Evolutionary conservation across 1,140 invertebrate species (phyloP), one percentile per base, ranked within the genome.

Genomic region (Bombus superbus): DNA sequence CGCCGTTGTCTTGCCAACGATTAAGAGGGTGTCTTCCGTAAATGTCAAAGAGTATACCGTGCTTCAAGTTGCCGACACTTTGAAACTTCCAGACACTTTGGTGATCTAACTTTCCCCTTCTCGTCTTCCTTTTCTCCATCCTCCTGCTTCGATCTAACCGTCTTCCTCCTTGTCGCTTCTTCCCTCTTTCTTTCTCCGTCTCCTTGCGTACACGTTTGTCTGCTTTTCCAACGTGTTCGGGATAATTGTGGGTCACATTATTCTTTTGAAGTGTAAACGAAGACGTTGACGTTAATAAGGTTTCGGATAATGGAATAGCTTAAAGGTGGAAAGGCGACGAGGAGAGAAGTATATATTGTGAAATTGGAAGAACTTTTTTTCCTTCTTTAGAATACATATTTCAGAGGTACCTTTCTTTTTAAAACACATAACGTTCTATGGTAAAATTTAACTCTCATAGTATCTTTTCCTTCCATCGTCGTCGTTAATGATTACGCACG

Each of bases 161-260:
- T n/a, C 38, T 13, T 32, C 42, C 13, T 38, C 5, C 4, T 9
- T 40, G 5, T 18, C 28, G 8, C 5, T 10, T 25, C 22, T 35
- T 10, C 2, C 1, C 22, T 35, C 10, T 4, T 35, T 28, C 42
- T 22, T n/a, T 59, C 32, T 15, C 22, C 28, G 6, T 74, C 8
- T 32, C 42, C 80, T 28, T 72, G n/a, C 15, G 40, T 72, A 72
- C 13, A 72, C 40, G 35, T 72, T 79, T 47, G 11, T n/a, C 80
- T 66, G 6, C 42, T 47, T 18, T 42, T 10, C 9, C 47, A 13
- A 62, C n/a, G 35, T 32, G 6, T 44, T 82, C 25, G 38, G 44
- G 85, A 85, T 89, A 89, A 89, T 89, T 86, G 87, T 68, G 28
- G 74, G 81, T 53, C 86, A 86, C 88, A 86, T 89, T 89, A 89